Evolutionary conservation across 2,797 vertebrate species (phyloP), one percentile per base, ranked within the genome.

Genomic region (Clarias laeviceps): DNA sequence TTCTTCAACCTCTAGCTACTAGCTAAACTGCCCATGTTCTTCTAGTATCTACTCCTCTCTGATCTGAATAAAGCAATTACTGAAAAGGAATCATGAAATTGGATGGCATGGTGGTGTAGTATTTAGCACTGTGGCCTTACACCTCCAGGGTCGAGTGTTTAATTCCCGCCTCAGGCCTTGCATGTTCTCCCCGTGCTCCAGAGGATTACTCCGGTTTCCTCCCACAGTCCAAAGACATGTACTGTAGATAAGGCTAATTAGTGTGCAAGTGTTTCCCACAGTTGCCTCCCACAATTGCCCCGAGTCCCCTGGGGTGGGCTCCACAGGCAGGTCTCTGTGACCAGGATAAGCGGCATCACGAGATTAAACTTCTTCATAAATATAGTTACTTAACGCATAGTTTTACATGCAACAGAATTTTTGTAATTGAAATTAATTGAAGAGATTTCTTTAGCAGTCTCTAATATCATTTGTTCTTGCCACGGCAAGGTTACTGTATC

Each of bases 381-480:
- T 56, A 34, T n/a, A 27, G 9, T 12, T 50, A n/a, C 50, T 20
- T 27, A 76, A 5, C 12, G 18, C 54, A 11, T 32, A 15, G 9
- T 77, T 2, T 18, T 27, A 59, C 24, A 62, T 45, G 37, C 77
- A 65, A 3, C 37, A 20, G 37, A 27, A 66, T 80, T 72, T 80
- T 77, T 56, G 1, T 37, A 27, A 59, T 18, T 29, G 59, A 76
- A 77, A 77, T 54, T 34, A 37, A 73, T 45, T 45, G 11, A 45
- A 76, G 8, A 45, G 29, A 57, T 27, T 72, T 40, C 22, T 64
- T 70, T 24, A 59, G n/a, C 50, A 65, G 74, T 70, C 32, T 56
- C 37, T 1, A 56, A 81, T 80, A 29, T 86, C 45, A 80, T 59
- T 61, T 82, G 54, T 40, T 81, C 32, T 82, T 84, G 56, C 69